Base-by-base conservation (phyloP, 2,113 vertebrate genomes). In the Ciconia maguari region DNA sequence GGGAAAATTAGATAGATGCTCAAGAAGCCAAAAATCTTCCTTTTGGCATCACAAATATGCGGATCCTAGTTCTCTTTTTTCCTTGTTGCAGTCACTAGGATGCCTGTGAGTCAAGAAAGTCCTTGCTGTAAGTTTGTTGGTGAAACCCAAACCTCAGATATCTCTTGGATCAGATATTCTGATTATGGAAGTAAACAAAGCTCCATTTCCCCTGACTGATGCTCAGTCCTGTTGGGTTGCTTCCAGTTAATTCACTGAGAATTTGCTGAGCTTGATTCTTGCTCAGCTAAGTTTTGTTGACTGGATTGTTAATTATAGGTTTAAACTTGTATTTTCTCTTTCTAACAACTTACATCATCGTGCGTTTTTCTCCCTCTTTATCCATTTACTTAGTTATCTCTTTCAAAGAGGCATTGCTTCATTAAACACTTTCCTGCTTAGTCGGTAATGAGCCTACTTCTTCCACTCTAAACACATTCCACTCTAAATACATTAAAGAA, bases 361-460 rank as follows among this genome's bases (percentile, higher is more conserved):
- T 0, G 17, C 74, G 20, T 19, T 84, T 94, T 92, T 93, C 64
- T 68, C 32, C 32, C 22, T 66, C 44, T 76, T 16, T 68, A 75
- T 74, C 65, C 34, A 76, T 94, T 93, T 93, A 41, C 65, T 82
- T 78, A 76, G 26, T 85, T 65, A 52, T 68, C 36, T 66, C 61
- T 91, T 94, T 68, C 72, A 65, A 94, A 85, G 74, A 94, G 44
- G n/a, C 34, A 29, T 55, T 87, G 91, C 93, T 89, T 96, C 94
- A 93, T 94, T 95, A 93, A 96, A 87, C 89, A 69, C 58, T 87
- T 78, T 68, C 26, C 74, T 89, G 57, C 41, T 82, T 82, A 80
- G 66, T 69, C 78, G 85, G 26, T 79, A 90, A 87, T 65, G 74
- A 83, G 70, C 65, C 61, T 76, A 29, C 13, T 83, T 61, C 55